phyloP scores from a whole-genome alignment of 2,888 invertebrate genomes.

The Herminia tarsipennalis region DNA sequence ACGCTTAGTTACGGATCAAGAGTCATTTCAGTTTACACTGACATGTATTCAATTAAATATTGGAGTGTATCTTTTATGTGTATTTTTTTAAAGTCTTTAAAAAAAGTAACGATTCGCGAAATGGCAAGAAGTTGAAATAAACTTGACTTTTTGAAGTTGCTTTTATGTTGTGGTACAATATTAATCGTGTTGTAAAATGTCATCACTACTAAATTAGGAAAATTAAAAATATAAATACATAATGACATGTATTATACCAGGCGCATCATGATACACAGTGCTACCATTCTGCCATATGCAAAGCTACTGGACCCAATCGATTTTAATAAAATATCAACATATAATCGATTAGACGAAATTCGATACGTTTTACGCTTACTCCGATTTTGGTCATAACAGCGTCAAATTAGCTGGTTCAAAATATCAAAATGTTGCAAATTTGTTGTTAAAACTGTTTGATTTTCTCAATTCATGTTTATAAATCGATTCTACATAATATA shows the following conservation, averaged over 20 bases:
- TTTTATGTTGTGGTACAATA: too few species aligned
- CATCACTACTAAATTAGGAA: too few species aligned
- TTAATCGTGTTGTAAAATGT: too few species aligned
- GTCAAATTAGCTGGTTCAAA: neutral
- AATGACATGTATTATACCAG: too few species aligned
- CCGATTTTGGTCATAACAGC: neutral
- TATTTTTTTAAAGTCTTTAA: too few species aligned
- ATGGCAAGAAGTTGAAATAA: too few species aligned
- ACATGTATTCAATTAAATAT: neutral
- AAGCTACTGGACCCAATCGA: slow-evolving; percentile 14
- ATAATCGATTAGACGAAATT: slow-evolving; percentile 12
- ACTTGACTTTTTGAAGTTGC: too few species aligned
- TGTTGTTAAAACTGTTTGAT: slow-evolving; percentile 9
- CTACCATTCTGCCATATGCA: too few species aligned
- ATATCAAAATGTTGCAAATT: slow-evolving; percentile 3
- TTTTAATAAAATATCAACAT: slow-evolving; percentile 5
- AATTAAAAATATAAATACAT: too few species aligned
- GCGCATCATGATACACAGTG: too few species aligned
- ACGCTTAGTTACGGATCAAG: slow-evolving; percentile 40
- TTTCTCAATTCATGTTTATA: slow-evolving; percentile 17
- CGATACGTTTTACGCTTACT: slow-evolving; percentile 13
- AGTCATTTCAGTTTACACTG: slow-evolving; percentile 6
- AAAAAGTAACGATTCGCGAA: too few species aligned
- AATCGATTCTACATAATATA: slow-evolving; percentile 23
- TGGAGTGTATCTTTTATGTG: neutral